Conservation (phyloP, 2,113 vertebrate genomes). For the Pelmatolapia mariae region DNA sequence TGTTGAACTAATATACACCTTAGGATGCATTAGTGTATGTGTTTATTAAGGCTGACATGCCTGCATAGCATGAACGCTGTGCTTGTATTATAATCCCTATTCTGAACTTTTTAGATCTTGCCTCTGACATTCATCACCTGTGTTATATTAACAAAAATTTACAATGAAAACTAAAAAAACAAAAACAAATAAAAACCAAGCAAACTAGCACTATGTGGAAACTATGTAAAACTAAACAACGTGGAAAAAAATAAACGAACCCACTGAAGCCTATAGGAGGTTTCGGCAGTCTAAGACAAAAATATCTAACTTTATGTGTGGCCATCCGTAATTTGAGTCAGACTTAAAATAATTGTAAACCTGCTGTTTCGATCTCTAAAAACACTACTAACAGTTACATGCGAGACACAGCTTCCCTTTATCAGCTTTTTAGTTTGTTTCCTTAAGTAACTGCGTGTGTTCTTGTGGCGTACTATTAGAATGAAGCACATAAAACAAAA, state of each 20-base stretch:
- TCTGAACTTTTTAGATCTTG: neutral
- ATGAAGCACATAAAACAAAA: neutral
- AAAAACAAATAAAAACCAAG: neutral
- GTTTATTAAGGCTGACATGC: neutral
- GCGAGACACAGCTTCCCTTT: neutral
- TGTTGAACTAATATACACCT: neutral
- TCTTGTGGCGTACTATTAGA: neutral
- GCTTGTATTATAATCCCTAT: neutral
- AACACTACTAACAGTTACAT: neutral
- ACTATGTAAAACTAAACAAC: neutral
- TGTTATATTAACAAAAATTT: neutral
- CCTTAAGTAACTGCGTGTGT: neutral
- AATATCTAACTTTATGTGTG: neutral
- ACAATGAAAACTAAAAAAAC: neutral
- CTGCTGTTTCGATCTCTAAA: neutral
- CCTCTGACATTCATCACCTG: neutral
- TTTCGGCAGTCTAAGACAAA: neutral
- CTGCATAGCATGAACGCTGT: neutral
- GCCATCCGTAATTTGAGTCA: neutral
- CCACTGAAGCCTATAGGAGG: neutral
- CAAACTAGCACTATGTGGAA: neutral
- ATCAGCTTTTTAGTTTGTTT: neutral
- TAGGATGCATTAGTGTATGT: neutral
- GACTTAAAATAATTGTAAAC: neutral
- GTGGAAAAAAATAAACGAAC: neutral